Conservation (phyloP, 2,888 invertebrate species). For the Coenonympha glycerion region DNA sequence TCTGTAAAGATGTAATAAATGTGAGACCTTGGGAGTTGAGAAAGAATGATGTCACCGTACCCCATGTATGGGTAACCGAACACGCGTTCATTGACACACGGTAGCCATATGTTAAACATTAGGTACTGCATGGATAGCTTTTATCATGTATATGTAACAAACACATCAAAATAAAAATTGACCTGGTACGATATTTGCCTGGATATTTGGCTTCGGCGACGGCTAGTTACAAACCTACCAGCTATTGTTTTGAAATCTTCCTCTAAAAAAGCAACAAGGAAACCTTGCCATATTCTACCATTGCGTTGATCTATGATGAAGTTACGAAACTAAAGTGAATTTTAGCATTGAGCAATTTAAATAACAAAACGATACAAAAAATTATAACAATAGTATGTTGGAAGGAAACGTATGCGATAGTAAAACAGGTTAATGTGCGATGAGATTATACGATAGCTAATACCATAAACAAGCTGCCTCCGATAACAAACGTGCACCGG, state of each 20-base stretch:
- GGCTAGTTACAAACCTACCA: too few species aligned
- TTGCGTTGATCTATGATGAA: too few species aligned
- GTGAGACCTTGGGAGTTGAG: neutral
- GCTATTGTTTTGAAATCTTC: too few species aligned
- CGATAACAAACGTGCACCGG: neutral
- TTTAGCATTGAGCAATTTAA: too few species aligned
- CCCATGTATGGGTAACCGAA: constrained; percentile 2
- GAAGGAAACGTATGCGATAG: neutral
- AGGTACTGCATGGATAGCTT: too few species aligned
- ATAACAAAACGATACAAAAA: too few species aligned
- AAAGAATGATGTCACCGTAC: constrained; percentile 10
- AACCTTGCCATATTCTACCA: too few species aligned
- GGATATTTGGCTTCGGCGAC: too few species aligned
- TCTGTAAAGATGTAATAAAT: constrained; percentile 7
- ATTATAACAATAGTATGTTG: too few species aligned
- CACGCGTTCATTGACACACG: constrained; percentile 8
- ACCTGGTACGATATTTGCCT: too few species aligned
- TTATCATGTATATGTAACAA: neutral
- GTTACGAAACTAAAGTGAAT: too few species aligned
- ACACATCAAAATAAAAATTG: neutral
- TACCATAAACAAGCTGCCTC: neutral
- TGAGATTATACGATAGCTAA: neutral
- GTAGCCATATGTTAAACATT: constrained; percentile 2
- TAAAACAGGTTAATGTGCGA: constrained; percentile 5
- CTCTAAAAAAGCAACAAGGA: too few species aligned